A percentile compares a stretch with the other conserved stretches of the same genome.
These are phyloP conservation scores for Cerastis leucographa DNA, from an alignment of 2,888 invertebrate species.

Conservation along the genomic window DNA sequence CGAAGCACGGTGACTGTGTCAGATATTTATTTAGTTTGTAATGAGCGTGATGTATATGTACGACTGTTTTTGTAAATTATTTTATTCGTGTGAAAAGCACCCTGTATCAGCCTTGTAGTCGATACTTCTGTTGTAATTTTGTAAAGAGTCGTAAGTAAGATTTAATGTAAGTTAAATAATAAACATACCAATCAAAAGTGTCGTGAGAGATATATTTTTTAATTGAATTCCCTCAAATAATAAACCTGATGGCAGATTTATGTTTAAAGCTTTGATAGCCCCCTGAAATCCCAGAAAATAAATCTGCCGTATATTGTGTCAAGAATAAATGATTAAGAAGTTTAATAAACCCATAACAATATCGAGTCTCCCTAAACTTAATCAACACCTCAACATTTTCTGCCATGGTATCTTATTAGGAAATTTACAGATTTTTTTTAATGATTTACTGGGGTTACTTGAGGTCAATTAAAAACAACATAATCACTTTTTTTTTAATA, in stretches of 20 bases:
- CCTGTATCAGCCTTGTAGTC: slow-evolving; percentile 88
- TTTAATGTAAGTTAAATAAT: slow-evolving; percentile 83
- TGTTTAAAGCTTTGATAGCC: neutral
- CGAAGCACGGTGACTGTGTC: slow-evolving; percentile 88
- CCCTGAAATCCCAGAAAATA: neutral
- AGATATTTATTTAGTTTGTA: slow-evolving; percentile 90
- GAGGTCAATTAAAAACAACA: neutral
- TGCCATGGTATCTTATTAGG: neutral
- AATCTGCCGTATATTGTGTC: neutral
- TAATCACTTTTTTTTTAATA: neutral
- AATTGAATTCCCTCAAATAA: slow-evolving; percentile 59
- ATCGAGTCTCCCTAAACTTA: neutral
- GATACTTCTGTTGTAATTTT: slow-evolving; percentile 90
- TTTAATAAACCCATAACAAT: neutral
- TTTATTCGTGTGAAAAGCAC: slow-evolving; percentile 89
- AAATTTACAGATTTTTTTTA: neutral
- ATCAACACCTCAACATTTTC: neutral
- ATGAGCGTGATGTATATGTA: slow-evolving; percentile 89
- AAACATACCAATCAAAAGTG: slow-evolving; percentile 88
- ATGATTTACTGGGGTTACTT: too few relatives aligned
- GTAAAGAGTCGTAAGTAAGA: slow-evolving; percentile 90
- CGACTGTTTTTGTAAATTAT: slow-evolving; percentile 91
- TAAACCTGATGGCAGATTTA: neutral
- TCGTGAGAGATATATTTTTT: slow-evolving; percentile 83
- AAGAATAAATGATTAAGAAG: slow-evolving; percentile 1